Evolutionary conservation across 2,888 invertebrate species (phyloP).

Genomic region (Trichopoda pennipes): DNA sequence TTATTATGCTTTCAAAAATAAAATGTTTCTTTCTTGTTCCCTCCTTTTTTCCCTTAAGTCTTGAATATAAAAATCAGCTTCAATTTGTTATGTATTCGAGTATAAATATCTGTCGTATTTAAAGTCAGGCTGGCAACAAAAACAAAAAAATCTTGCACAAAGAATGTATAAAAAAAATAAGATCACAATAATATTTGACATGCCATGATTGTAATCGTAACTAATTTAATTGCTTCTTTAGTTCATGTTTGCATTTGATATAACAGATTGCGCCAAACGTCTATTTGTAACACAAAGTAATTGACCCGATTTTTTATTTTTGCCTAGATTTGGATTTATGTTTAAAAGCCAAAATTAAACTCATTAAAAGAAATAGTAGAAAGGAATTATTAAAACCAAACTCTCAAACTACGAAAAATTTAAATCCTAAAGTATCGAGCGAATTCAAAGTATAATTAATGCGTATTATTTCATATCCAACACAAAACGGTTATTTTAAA

Average conservation of each 20-base stretch:
- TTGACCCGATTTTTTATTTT: conserved; percentile 14
- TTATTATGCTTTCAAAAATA: conserved; percentile 70
- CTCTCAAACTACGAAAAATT: too few relatives aligned
- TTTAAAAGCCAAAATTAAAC: not conserved
- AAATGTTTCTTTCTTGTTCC: conserved; percentile 22
- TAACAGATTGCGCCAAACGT: conserved; percentile 11
- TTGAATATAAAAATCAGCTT: conserved; percentile 46
- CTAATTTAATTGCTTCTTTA: conserved; percentile 71
- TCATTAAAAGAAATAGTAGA: not conserved
- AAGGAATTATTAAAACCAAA: too few relatives aligned
- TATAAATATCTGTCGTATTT: conserved; percentile 1
- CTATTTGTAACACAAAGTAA: conserved; percentile 12
- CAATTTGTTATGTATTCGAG: conserved; percentile 7
- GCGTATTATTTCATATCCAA: too few relatives aligned
- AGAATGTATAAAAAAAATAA: conserved; percentile 29
- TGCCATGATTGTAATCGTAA: conserved; percentile 69
- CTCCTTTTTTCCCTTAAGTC: conserved; percentile 4
- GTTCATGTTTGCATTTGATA: conserved; percentile 1
- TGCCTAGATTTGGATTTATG: not conserved
- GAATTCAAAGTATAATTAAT: too few relatives aligned
- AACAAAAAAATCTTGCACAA: conserved; percentile 40
- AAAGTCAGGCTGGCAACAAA: conserved; percentile 16
- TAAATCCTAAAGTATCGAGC: too few relatives aligned
- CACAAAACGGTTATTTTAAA: too few relatives aligned
- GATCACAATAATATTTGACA: conserved; percentile 49